Percentiles rank a stretch among this genome's conserved stretches.
Conservation (phyloP, 2,797 vertebrate species). For the Peromyscus nudipes region DNA sequence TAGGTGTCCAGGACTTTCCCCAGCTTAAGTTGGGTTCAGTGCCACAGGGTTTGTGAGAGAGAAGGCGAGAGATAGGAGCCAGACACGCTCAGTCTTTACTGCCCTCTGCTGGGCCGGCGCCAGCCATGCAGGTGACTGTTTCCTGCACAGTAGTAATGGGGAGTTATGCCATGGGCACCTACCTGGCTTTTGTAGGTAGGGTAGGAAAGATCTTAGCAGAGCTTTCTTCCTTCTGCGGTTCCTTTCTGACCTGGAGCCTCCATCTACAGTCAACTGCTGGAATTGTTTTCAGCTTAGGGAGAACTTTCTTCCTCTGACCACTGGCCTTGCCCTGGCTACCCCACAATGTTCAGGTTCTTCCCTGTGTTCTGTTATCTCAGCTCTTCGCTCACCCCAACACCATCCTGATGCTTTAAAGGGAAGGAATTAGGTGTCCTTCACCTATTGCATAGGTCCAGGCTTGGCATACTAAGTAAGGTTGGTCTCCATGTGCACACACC, state of each 20-base stretch:
- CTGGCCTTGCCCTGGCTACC: neutral
- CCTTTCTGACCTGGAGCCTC: neutral
- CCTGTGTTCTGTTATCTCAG: neutral
- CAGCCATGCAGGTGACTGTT: neutral
- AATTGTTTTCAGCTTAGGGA: neutral
- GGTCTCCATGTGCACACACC: neutral
- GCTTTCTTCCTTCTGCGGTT: neutral
- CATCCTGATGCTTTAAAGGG: neutral
- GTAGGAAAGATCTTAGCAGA: neutral
- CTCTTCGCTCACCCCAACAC: neutral
- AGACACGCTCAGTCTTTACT: neutral
- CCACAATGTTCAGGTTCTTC: neutral
- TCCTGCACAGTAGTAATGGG: neutral
- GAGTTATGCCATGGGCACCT: neutral
- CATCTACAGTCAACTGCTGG: neutral
- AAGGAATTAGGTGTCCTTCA: neutral
- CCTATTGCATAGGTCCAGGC: neutral
- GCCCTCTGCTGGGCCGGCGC: slow-evolving; percentile 41
- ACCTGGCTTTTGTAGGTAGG: neutral
- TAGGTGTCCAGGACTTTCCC: neutral
- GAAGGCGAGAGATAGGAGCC: neutral
- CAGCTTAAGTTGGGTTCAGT: neutral
- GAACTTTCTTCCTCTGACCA: neutral
- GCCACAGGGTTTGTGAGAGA: neutral
- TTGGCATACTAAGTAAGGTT: neutral